These are phyloP conservation scores for Sinocyclocheilus grahami DNA, from an alignment of 2,113 vertebrate genomes.

Conservation along the genomic window DNA sequence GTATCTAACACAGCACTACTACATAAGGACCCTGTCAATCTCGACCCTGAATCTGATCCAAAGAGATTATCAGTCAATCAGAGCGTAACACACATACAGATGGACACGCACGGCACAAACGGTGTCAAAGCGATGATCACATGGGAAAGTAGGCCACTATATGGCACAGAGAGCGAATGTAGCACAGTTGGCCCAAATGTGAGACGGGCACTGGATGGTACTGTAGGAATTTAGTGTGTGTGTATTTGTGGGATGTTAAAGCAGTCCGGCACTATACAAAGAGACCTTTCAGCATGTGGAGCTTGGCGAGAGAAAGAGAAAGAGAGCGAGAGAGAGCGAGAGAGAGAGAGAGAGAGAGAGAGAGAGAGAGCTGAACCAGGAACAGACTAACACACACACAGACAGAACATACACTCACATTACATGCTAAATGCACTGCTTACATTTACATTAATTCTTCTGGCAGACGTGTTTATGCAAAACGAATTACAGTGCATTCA, in stretches of 20 bases:
- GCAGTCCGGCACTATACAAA: constrained; percentile 45
- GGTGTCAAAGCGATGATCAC: constrained; percentile 13
- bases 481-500: neutral
- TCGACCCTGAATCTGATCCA: neutral
- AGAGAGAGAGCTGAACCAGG: neutral
- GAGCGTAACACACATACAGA: neutral
- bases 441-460: neutral
- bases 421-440: neutral
- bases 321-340: too few relatives aligned
- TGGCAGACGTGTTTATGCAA: neutral
- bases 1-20: neutral
- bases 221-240: constrained; percentile 25
- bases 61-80: neutral
- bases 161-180: constrained; percentile 4
- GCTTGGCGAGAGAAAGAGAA: neutral
- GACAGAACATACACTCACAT: neutral
- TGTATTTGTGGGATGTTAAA: constrained; percentile 34
- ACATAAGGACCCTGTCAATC: neutral
- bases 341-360: too few relatives aligned
- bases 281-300: constrained; percentile 44
- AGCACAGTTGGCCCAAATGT: constrained; percentile 17
- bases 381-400: neutral
- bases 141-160: constrained; percentile 4
- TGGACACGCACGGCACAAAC: neutral
- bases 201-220: constrained; percentile 54